Evolutionary conservation across 2,113 vertebrate species (phyloP).

Genomic region (Opisthocomus hoazin): DNA sequence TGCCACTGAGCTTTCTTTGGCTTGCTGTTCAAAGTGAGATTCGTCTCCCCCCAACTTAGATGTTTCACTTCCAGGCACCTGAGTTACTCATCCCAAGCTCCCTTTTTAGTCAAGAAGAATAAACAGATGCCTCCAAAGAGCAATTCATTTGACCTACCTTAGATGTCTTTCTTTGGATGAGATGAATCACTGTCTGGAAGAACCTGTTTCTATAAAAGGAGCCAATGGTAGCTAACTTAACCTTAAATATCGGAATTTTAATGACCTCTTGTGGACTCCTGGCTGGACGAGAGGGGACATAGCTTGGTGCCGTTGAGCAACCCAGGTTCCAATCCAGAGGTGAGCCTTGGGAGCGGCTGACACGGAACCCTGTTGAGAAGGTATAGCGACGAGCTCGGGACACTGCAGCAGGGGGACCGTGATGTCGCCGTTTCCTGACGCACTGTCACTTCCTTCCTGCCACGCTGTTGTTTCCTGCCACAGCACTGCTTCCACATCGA

Average conservation of each 20-base stretch:
- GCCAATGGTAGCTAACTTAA: neutral
- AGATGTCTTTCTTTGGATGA: neutral
- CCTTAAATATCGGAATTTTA: neutral
- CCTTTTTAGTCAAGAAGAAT: neutral
- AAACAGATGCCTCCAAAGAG: neutral
- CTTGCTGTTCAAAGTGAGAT: neutral
- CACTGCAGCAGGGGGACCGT: no score
- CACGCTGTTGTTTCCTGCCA: no score
- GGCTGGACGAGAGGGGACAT: no score
- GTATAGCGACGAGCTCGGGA: no score
- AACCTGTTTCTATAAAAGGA: neutral
- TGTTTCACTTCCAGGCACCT: neutral
- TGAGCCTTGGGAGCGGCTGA: no score
- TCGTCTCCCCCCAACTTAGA: neutral
- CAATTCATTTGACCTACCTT: conserved; percentile 20
- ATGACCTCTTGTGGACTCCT: no score
- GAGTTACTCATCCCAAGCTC: neutral
- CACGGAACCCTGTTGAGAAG: no score
- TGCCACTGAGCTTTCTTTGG: neutral
- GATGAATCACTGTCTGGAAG: neutral
- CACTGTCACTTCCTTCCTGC: no score
- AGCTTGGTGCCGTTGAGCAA: no score
- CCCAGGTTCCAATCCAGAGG: no score
- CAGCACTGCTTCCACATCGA: no score
- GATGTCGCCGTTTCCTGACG: no score